Evolutionary conservation across 2,797 vertebrate species (phyloP), one percentile per base, ranked within the genome.

Genomic region (Labeo calbasu): DNA sequence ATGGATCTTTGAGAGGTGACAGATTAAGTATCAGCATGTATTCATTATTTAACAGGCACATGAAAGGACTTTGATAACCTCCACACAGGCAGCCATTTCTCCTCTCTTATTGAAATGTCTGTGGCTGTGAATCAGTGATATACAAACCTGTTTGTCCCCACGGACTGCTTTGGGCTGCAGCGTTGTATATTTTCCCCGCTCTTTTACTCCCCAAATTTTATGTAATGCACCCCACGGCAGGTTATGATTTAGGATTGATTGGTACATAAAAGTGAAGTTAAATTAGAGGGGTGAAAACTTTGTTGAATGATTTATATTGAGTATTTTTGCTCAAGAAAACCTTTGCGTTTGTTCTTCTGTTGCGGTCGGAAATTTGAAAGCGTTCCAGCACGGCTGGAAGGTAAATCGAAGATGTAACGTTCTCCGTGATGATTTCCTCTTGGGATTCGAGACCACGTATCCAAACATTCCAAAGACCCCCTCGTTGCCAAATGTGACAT

Each of bases 21-120:
- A 88, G 87, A 86, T 81, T 71, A 85, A 83, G 89, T 89, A 89
- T 89, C 88, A 88, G 71, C 79, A 50, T 83, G 80, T 86, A 88
- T 89, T 87, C 86, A 91, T 91, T 88, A 89, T 91, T 88, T 85
- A 92, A 68, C 61, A 73, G 85, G 81, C 86, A 82, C 83, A 89
- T 86, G 86, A 86, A 88, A 88, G 86, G 84, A 87, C 83, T 88
- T 88, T 86, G 88, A 91, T 86, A 88, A 79, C 86, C 78, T 82
- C 69, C 79, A 86, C 83, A 88, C 87, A 88, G 77, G 66, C 89
- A 85, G 65, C 70, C 73, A 77, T 84, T 84, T 85, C 79, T 69
- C 72, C 81, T 84, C 83, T 43, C 76, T 83, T 48, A 53, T 83
- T 83, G 73, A 84, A 68, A 80, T 36, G 85, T 86, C 84, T 87